Base-by-base conservation (phyloP, 1,140 invertebrate species). In the Lordiphosa mommai region DNA sequence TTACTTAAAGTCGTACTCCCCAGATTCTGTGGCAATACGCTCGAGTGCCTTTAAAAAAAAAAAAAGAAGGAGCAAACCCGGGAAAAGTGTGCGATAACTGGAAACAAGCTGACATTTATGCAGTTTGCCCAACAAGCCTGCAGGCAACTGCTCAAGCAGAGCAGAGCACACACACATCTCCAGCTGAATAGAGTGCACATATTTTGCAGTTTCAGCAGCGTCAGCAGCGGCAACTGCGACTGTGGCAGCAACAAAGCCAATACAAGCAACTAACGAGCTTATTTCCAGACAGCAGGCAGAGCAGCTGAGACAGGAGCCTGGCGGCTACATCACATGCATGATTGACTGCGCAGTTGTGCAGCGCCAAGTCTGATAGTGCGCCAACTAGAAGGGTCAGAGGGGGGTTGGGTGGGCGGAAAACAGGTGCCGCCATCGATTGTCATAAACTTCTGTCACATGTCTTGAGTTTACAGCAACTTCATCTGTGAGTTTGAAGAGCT, bases 51-150 rank as follows among this genome's bases (percentile, higher is more conserved):
- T 52, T 57, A 68, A 67, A 47, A 49, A 51, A 40, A 40, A 50
- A 47, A 33, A 12, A 27, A n/a, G 5, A 33, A n/a, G 16, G n/a
- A n/a, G n/a, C n/a, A 9, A 23, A 50, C 29, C 5, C 0, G 14
- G 7, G 7, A 61, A 66, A 47, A 76, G 72, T 59, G 77, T 84
- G 77, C 72, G 77, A 82, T 82, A 84, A 77, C 77, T 84, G 76
- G 67, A 84, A 84, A 76, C 77, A 84, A 82, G 77, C 77, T 82
- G 77, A 84, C 77, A 82, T 82, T 82, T 82, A 82, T 82, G 77
- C 77, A 82, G 72, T 82, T 82, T 69, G 77, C 72, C 55, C 77
- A 65, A 74, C 56, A 59, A 84, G 77, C 77, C 77, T 72, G 68
- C 68, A 69, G 72, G 77, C 77, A 72, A 64, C 69, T 57, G 52